Conservation (phyloP, 2,113 vertebrate genomes). For the Phalacrocorax pelagicus region DNA sequence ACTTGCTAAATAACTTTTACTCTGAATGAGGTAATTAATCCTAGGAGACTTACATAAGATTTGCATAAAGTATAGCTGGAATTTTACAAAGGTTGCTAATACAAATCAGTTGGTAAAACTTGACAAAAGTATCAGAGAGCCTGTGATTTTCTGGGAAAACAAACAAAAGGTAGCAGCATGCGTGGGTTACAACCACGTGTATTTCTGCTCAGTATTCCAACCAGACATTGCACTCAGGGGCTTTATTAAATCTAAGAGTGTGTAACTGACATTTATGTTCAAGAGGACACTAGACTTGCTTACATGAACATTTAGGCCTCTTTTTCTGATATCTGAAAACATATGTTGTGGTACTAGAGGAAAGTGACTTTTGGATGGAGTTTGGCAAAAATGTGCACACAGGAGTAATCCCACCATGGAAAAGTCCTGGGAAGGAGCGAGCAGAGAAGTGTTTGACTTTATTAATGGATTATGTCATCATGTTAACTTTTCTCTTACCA, state of each 20-base stretch:
- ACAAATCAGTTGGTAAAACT: neutral
- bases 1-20: slow-evolving; percentile 9
- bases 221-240: neutral
- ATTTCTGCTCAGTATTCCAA: neutral
- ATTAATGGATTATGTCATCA: neutral
- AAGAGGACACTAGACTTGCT: neutral
- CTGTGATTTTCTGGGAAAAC: neutral
- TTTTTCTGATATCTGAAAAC: neutral
- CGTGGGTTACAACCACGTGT: neutral
- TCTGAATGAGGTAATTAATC: neutral
- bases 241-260: neutral
- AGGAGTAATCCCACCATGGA: neutral
- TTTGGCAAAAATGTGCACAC: neutral
- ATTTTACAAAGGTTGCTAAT: neutral
- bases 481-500: neutral
- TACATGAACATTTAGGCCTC: neutral
- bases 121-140: neutral
- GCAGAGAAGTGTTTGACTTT: neutral
- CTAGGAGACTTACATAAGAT: neutral
- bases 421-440: neutral
- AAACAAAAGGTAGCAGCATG: neutral
- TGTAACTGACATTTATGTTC: neutral
- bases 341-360: neutral
- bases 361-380: neutral
- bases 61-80: neutral